These are phyloP conservation scores for Spea bombifrons DNA, from an alignment of 2,113 vertebrate genomes.

Conservation along the genomic window DNA sequence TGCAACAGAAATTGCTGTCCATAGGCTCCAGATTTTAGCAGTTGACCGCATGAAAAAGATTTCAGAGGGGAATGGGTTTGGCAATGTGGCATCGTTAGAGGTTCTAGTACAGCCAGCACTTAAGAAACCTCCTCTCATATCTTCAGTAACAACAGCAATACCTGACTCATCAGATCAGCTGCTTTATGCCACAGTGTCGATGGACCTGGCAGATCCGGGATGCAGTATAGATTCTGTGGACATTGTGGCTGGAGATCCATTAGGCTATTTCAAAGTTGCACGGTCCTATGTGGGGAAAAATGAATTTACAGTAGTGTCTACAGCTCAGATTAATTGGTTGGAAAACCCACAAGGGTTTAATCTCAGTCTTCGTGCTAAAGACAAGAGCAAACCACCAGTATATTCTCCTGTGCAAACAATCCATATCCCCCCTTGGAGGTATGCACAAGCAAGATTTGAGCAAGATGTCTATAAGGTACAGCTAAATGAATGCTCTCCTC, in stretches of 20 bases:
- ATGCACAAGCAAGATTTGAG: constrained; percentile 72
- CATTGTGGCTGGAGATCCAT: constrained; percentile 80
- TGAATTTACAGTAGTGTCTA: constrained; percentile 81
- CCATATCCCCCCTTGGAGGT: constrained; percentile 72
- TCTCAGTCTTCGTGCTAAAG: constrained; percentile 85
- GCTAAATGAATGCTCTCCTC: constrained; percentile 85
- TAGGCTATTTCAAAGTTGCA: constrained; percentile 78
- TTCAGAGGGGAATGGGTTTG: constrained; percentile 77
- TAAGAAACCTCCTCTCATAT: constrained; percentile 69
- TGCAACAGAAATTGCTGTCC: constrained; percentile 67
- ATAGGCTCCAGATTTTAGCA: constrained; percentile 85
- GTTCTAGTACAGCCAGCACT: constrained; percentile 73
- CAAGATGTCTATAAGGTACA: constrained; percentile 73
- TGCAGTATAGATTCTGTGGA: constrained; percentile 68
- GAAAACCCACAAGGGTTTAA: constrained; percentile 80
- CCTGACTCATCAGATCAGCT: constrained; percentile 59
- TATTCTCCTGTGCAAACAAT: constrained; percentile 70
- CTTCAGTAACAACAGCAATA: constrained; percentile 52
- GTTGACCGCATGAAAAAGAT: constrained; percentile 90
- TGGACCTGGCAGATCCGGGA: constrained; percentile 68
- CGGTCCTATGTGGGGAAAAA: constrained; percentile 68
- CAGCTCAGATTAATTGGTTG: constrained; percentile 80
- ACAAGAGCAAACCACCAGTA: constrained; percentile 68
- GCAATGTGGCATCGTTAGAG: constrained; percentile 76
- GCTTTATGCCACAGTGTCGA: constrained; percentile 69